Percentiles rank a stretch among this genome's conserved stretches.
Evolutionary conservation across 2,888 invertebrate genomes (phyloP).

Genomic region (Dione juno): DNA sequence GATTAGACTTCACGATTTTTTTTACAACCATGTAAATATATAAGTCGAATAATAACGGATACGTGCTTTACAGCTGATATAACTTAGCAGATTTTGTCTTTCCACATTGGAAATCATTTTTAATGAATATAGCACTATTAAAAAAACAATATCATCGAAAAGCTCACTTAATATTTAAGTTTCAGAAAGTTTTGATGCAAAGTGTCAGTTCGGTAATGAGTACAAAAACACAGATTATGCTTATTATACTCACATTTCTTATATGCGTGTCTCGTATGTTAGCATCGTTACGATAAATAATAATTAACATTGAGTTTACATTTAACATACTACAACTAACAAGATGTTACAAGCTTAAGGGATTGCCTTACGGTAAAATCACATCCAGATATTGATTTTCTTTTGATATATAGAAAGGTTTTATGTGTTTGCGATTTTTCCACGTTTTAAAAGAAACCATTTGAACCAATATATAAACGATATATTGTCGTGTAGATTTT

Average conservation of each 20-base stretch:
- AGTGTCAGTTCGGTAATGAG: background rate
- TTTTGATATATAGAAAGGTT: no score
- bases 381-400: background rate
- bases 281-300: background rate
- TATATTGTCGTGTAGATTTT: no score
- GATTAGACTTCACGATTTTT: background rate
- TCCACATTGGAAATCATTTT: background rate
- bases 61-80: background rate
- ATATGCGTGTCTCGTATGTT: background rate
- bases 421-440: no score
- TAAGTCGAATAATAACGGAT: no score
- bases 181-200: background rate
- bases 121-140: background rate
- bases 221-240: background rate
- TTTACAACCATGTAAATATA: background rate
- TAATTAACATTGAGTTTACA: constrained; percentile 2
- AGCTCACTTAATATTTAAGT: background rate
- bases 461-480: no score
- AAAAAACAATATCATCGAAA: background rate
- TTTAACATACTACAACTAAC: background rate
- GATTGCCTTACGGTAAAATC: background rate
- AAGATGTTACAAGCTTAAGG: background rate
- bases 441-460: no score
- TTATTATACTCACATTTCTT: background rate
- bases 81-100: background rate